Evolutionary conservation across 1,140 invertebrate species (phyloP).

Genomic region (Uloborus diversus): DNA sequence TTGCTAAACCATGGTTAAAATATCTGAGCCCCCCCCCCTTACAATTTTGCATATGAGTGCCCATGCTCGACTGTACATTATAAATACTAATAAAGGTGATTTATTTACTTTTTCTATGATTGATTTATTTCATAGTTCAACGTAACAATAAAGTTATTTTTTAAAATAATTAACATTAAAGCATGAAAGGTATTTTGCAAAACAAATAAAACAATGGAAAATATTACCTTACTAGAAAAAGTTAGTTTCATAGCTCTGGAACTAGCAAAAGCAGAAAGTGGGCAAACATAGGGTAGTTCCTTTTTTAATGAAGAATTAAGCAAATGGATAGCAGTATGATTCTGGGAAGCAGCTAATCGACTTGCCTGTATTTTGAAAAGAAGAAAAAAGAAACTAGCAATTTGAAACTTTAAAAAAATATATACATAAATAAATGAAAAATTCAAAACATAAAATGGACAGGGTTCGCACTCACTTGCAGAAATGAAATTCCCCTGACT

Average conservation of each 20-base stretch:
- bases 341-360: constrained; percentile 32
- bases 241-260: constrained; percentile 14
- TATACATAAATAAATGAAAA: not conserved
- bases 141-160: too few species aligned
- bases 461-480: too few species aligned
- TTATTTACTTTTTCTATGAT: too few species aligned
- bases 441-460: not conserved
- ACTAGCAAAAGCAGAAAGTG: constrained; percentile 1
- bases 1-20: too few species aligned
- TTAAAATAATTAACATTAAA: too few species aligned
- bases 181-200: too few species aligned
- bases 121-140: too few species aligned
- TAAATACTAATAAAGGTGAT: too few species aligned
- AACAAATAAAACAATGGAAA: not conserved
- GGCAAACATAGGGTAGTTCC: constrained; percentile 21
- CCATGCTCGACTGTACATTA: too few species aligned
- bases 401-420: not conserved
- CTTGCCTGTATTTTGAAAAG: not conserved
- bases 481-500: too few species aligned
- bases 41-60: too few species aligned
- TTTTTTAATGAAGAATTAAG: constrained; percentile 15
- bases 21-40: too few species aligned
- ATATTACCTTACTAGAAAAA: constrained; percentile 39
- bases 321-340: constrained; percentile 50
- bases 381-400: not conserved